Base-by-base conservation (phyloP, 2,797 vertebrate genomes). In the Cephalopachus bancanus region DNA sequence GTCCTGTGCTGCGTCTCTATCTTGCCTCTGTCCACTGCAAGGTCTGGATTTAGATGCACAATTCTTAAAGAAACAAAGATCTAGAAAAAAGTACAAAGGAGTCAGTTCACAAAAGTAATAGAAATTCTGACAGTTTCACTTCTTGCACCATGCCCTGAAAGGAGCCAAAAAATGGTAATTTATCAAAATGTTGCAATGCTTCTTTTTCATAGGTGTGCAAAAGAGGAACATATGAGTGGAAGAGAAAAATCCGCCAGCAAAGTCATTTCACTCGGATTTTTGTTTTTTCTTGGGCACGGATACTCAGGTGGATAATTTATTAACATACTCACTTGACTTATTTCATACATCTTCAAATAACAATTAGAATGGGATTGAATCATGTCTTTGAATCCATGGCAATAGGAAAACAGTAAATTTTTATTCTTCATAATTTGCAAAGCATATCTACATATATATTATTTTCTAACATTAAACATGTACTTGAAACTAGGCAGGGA, bases 301-400 rank as follows among this genome's bases (percentile, higher is more conserved):
- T 65, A 85, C 10, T 67, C 26, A 64, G 19, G n/a, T 62, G 17
- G 20, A 71, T 28, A 72, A 80, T 71, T 80, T 93, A 85, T 59
- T 92, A 88, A 94, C 44, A 60, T 57, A 44, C 44, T 44, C 44
- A 44, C 5, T 88, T 84, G 37, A 89, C 33, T 51, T 93, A 76
- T 76, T 88, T 89, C 22, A 83, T 65, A 67, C 22, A 76, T 44
- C 86, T 83, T 49, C 83, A 24, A 78, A 84, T 92, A 90, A 94
- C 64, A 7, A 72, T 65, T 76, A 55, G 22, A 86, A 44, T 76
- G 26, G 24, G 9, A 74, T 30, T 93, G 37, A 95, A 37, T 86
- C 74, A 85, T 92, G 7, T 55, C 60, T 87, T 33, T 37, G 24
- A 92, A 12, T 30, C 49, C 24, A 64, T 59, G 93, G 60, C 49